Percentiles rank a stretch among this genome's conserved stretches.
Evolutionary conservation across 2,797 vertebrate genomes (phyloP).

Genomic region (Denticeps clupeoides): DNA sequence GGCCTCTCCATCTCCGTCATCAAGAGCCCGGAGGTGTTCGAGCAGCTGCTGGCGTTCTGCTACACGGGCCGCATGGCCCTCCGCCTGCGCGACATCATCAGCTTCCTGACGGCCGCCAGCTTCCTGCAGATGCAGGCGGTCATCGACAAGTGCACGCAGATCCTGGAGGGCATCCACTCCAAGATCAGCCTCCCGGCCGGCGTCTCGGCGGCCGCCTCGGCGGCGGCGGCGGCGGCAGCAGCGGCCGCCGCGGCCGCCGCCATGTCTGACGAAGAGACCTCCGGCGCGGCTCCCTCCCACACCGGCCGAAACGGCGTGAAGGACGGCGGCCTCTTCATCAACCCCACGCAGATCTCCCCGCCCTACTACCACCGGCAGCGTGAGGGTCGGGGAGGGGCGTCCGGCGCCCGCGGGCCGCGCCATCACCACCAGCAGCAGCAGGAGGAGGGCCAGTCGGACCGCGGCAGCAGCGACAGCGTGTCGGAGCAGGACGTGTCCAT

Average conservation of each 20-base stretch:
- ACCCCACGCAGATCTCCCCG: slow-evolving; percentile 90
- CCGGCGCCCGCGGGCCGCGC: slow-evolving; percentile 40
- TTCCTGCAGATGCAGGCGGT: slow-evolving; percentile 98
- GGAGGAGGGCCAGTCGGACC: slow-evolving; percentile 92
- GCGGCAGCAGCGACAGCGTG: slow-evolving; percentile 84
- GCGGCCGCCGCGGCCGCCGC: background rate
- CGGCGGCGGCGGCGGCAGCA: slow-evolving; percentile 53
- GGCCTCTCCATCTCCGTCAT: slow-evolving; percentile 98
- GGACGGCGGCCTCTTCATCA: slow-evolving; percentile 82
- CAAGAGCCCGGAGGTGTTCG: slow-evolving; percentile 94
- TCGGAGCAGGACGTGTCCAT: slow-evolving; percentile 88
- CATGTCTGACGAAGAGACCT: background rate
- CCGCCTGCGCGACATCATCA: slow-evolving; percentile 94
- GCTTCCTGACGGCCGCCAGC: slow-evolving; percentile 94
- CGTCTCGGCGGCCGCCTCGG: slow-evolving; percentile 71
- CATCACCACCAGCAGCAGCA: no score
- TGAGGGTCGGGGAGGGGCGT: slow-evolving; percentile 36
- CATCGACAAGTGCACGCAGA: slow-evolving; percentile 97
- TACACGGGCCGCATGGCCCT: slow-evolving; percentile 98
- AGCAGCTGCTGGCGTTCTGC: slow-evolving; percentile 94
- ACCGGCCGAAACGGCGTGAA: slow-evolving; percentile 60
- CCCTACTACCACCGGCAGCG: slow-evolving; percentile 79
- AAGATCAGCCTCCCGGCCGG: slow-evolving; percentile 80
- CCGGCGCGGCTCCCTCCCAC: background rate
- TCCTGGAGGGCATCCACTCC: slow-evolving; percentile 93